Base-by-base conservation (phyloP, 2,797 vertebrate genomes). In the Helicolenus hilgendorfi region DNA sequence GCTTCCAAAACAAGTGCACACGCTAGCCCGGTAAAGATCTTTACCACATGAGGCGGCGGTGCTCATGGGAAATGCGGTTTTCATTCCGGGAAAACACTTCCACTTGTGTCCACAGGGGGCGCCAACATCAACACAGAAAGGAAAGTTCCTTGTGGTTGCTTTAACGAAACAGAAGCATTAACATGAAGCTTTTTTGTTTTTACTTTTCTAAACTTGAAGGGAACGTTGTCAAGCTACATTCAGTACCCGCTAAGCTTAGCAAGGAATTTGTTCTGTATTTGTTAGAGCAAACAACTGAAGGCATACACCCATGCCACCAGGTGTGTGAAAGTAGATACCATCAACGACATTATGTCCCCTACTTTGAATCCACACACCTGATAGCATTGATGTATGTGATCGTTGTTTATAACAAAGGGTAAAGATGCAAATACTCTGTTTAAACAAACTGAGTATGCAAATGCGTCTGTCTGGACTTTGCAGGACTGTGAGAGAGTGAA, bases 381-480 rank as follows among this genome's bases (percentile, higher is more conserved):
- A 64, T 15, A 45, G 11, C 13, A 67, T 36, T 35, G n/a, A n/a
- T 11, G 18, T 22, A 33, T 4, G 2, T 10, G 15, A 72, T 70
- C 26, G 27, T 24, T 60, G 62, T 75, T 73, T 64, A 5, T 22
- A 6, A 69, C 24, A 85, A 74, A 79, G 31, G 22, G 35, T n/a
- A 63, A 33, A 45, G 53, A 76, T 72, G 22, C 26, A 77, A 65
- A 1, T 29, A 31, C 22, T 5, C 14, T 8, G 29, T 69, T 27
- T 41, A 13, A 70, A 73, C 56, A 56, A 53, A 15, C 35, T 59
- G 45, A 62, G n/a, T 41, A 77, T 81, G 60, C 31, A 86, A 73
- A 77, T 68, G n/a, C 3, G 0, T 26, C 75, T 4, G 35, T 72
- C 26, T 67, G 70, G 49, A 69, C 5, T 53, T 24, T 38, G 59